A percentile compares a stretch with the other conserved stretches of the same genome.
Conservation (phyloP, 1,140 invertebrate genomes). For the Lerema accius region DNA sequence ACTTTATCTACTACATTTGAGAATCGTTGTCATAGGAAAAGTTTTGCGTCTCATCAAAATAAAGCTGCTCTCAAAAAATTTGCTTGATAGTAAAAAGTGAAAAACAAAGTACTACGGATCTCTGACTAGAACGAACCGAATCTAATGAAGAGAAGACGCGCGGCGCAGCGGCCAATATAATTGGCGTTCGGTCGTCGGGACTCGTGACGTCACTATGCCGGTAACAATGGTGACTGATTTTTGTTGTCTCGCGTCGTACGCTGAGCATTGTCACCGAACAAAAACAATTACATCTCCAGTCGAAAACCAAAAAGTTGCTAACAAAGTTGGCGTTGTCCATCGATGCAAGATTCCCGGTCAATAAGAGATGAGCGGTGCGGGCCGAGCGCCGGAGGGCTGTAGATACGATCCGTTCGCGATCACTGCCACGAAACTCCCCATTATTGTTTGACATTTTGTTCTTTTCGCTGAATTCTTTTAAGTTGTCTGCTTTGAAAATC, state of each 20-base stretch:
- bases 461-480: conserved; percentile 13
- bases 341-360: too few species aligned
- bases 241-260: not conserved
- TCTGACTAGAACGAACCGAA: conserved; percentile 16
- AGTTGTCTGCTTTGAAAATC: not conserved
- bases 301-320: conserved; percentile 26
- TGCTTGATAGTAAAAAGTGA: too few species aligned
- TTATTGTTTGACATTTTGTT: conserved; percentile 20
- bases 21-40: too few species aligned
- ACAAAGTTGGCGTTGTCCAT: conserved; percentile 24
- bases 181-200: conserved; percentile 25
- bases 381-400: conserved; percentile 11
- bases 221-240: conserved; percentile 17
- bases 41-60: too few species aligned
- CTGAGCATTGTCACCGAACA: conserved; percentile 11
- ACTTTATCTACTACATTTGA: too few species aligned
- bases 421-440: conserved; percentile 14
- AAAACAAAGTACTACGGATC: too few species aligned
- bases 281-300: conserved; percentile 27
- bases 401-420: conserved; percentile 16
- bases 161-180: conserved; percentile 23
- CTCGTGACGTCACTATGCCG: not conserved
- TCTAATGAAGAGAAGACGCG: conserved; percentile 24
- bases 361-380: too few species aligned
- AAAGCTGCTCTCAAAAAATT: too few species aligned